phyloP scores from a whole-genome alignment of 2,113 vertebrate species.

The Oreocharis arfaki region DNA sequence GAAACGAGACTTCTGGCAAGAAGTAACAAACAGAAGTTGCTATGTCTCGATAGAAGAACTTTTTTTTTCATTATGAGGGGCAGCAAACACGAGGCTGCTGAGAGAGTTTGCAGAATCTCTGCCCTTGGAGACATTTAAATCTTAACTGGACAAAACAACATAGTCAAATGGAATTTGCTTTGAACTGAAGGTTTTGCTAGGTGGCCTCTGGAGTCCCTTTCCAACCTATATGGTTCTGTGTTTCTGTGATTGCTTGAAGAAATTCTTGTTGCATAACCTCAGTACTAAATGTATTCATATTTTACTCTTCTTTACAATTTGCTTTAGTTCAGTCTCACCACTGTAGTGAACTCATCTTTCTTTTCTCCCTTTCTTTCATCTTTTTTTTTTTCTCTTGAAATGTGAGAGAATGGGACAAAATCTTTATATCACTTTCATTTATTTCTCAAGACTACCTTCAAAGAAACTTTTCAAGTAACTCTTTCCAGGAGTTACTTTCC shows the following conservation, averaged over 20 bases:
- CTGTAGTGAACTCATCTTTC: neutral
- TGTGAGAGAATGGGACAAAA: neutral
- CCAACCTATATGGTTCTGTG: neutral
- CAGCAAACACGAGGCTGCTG: neutral
- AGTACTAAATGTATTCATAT: neutral
- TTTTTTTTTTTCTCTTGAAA: neutral
- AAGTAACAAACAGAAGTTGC: neutral
- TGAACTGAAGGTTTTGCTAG: neutral
- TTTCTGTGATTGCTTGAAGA: neutral
- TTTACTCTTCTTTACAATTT: neutral
- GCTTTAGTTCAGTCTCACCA: neutral
- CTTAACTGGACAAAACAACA: neutral
- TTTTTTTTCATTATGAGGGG: neutral
- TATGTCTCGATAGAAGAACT: neutral
- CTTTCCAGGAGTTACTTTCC: neutral
- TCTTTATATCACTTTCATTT: neutral
- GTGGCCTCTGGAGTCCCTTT: neutral
- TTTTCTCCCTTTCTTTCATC: neutral
- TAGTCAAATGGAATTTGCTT: neutral
- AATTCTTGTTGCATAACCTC: neutral
- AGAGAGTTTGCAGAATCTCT: neutral
- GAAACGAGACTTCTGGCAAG: neutral
- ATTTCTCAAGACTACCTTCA: neutral
- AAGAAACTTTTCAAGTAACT: neutral
- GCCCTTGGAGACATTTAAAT: neutral